Percentiles rank a stretch among this genome's conserved stretches.
phyloP scores from a whole-genome alignment of 1,140 invertebrate species.

The Melipona quadrifasciata region DNA sequence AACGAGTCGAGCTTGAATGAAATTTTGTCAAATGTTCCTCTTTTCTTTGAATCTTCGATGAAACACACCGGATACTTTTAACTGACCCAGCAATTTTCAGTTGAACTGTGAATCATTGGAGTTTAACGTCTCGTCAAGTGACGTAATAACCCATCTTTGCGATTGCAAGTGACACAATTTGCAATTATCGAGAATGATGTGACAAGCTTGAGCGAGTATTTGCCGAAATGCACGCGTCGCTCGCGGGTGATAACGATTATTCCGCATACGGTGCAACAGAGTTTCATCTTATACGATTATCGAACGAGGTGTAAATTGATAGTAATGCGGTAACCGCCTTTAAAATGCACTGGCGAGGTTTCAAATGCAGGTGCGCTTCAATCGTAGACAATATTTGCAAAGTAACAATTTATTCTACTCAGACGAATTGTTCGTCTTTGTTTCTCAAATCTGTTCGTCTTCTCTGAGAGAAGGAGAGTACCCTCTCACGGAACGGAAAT shows the following conservation, averaged over 20 bases:
- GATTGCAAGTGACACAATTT: not conserved
- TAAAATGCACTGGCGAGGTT: constrained; percentile 19
- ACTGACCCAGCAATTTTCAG: no score
- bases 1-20: no score
- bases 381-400: not conserved
- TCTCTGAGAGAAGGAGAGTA: not conserved
- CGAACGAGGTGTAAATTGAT: constrained; percentile 24
- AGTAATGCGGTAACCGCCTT: constrained; percentile 24
- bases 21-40: no score
- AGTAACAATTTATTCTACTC: not conserved
- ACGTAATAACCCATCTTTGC: no score
- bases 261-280: not conserved
- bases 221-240: not conserved
- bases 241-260: not conserved
- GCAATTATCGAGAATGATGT: not conserved
- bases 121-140: no score
- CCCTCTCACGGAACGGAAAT: not conserved
- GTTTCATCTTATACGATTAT: constrained; percentile 29
- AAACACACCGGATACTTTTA: no score
- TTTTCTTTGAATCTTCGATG: no score
- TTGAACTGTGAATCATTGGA: no score
- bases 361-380: not conserved
- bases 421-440: not conserved
- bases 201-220: not conserved
- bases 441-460: not conserved